Percentiles rank a stretch among this genome's conserved stretches.
phyloP scores from a whole-genome alignment of 2,113 vertebrate species.

The Protobothrops mucrosquamatus region DNA sequence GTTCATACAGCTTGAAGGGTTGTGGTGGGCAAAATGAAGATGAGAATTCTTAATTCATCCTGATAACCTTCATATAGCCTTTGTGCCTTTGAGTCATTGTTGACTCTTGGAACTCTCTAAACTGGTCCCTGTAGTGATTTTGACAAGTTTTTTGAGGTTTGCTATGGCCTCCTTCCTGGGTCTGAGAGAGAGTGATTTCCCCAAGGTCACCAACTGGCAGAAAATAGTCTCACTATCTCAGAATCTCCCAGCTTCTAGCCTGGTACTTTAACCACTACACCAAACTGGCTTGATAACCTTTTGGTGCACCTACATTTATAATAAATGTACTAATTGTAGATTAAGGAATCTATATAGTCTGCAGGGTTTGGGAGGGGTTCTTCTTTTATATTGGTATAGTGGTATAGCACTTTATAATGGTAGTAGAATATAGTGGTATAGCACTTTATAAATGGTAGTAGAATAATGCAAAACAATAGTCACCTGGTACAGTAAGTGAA shows the following conservation, averaged over 20 bases:
- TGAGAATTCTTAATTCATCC: background rate
- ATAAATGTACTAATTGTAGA: background rate
- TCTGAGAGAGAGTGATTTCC: background rate
- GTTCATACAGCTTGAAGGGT: background rate
- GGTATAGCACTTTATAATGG: background rate
- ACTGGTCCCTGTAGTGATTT: background rate
- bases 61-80: background rate
- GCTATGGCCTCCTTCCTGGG: background rate
- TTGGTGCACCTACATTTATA: background rate
- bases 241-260: too few species aligned
- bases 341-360: background rate
- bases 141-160: background rate
- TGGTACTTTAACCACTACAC: too few species aligned
- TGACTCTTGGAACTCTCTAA: background rate
- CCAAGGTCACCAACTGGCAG: background rate
- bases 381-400: background rate
- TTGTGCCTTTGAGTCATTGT: background rate
- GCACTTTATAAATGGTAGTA: background rate
- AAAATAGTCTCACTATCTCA: too few species aligned
- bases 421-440: too few species aligned
- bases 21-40: background rate
- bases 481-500: slow-evolving; percentile 13
- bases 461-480: slow-evolving; percentile 33
- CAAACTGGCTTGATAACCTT: too few species aligned
- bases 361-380: background rate